A percentile compares a stretch with the other conserved stretches of the same genome.
Conservation (phyloP, 2,797 vertebrate species). For the Decapterus maruadsi region DNA sequence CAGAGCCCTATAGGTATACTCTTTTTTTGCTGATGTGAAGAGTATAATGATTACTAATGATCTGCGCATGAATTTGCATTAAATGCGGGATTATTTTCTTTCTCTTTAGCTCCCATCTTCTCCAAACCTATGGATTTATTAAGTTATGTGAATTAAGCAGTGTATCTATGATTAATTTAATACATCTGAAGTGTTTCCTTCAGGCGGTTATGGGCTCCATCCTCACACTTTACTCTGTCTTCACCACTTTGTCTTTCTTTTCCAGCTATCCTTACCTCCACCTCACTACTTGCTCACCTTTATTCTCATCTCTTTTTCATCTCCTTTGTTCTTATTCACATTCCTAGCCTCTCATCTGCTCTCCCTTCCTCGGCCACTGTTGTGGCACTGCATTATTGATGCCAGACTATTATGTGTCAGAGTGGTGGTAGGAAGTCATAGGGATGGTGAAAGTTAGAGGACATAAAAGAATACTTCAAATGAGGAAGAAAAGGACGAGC, state of each 20-base stretch:
- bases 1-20: background rate
- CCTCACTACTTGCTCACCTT: conserved; percentile 20
- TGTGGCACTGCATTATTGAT: conserved; percentile 57
- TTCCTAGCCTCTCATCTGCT: conserved; percentile 29
- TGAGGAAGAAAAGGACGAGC: conserved; percentile 1
- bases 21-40: conserved; percentile 11
- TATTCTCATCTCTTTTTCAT: conserved; percentile 22
- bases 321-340: conserved; percentile 47
- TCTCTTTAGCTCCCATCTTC: conserved; percentile 11
- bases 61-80: background rate
- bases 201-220: background rate
- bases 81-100: background rate
- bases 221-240: conserved; percentile 12
- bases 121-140: conserved; percentile 11
- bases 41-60: conserved; percentile 9
- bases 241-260: background rate
- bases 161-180: conserved; percentile 15
- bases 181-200: conserved; percentile 1
- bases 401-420: conserved; percentile 47
- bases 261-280: conserved; percentile 22
- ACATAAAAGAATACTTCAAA: background rate
- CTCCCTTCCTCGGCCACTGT: conserved; percentile 32
- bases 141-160: conserved; percentile 1
- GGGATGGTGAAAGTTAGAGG: conserved; percentile 6
- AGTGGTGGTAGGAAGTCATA: conserved; percentile 25